Base-by-base conservation (phyloP, 1,140 invertebrate genomes). In the Bombus superbus region DNA sequence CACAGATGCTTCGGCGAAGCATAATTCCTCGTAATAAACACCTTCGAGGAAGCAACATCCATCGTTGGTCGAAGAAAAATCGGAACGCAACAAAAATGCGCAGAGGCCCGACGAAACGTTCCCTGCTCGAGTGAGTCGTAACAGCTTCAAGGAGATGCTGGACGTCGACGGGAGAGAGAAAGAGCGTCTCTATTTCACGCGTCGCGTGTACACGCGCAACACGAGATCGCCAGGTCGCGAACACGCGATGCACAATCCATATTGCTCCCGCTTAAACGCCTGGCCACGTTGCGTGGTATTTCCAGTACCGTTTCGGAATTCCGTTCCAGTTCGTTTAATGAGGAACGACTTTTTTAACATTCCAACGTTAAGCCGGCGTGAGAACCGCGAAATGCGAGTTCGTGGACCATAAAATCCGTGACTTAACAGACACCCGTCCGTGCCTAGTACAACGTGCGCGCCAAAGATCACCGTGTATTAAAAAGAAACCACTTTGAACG, bases 251-350 rank as follows among this genome's bases (percentile, higher is more conserved):
- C 86, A 76, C 89, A 89, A 90, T 90, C 89, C 83, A 77, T 88
- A 89, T 87, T 86, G 68, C 86, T 79, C 87, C 81, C 74, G 85
- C 79, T 86, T 81, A 87, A 85, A 77, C 62, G 53, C 25, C 32
- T 11, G 35, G 69, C 66, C 59, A 57, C 53, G 47, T 77, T 72
- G 68, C 57, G 28, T 40, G 81, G 81, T 86, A 90, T 89, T 91
- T 66, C 57, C 87, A 83, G 80, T 91, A 89, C 90, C 89, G 90
- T 91, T 89, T 71, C 85, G 87, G 90, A 87, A 91, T 91, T 91
- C 85, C 89, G 89, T 91, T 91, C 89, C 89, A 89, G 88, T 86
- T 91, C 90, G 88, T 89, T 86, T 89, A 90, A 88, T 89, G 86
- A 88, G 84, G 83, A 91, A 91, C 88, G 90, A 86, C 83, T 83